Evolutionary conservation across 2,113 vertebrate genomes (phyloP), one percentile per base, ranked within the genome.

Genomic region (Raja brachyura): DNA sequence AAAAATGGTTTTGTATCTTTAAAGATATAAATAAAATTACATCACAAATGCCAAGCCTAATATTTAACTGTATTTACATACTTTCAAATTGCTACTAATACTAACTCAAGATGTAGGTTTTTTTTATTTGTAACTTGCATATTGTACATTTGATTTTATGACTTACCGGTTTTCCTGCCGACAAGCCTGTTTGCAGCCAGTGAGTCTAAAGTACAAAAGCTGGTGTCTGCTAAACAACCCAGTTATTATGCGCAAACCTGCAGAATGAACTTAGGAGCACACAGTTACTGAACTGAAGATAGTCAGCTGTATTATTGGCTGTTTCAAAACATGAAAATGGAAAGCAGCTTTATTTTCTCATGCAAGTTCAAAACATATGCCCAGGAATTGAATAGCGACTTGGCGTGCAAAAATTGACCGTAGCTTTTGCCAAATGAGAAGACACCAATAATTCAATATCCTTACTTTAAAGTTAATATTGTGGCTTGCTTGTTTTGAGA

Each of bases 141-240:
- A 39, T 70, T 70, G 20, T 39, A 59, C 33, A 61, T 88, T 66
- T 92, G 90, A 85, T 28, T 48, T 54, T 25, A 25, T 22, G 20
- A 92, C 90, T 48, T 48, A 70, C 68, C 66, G 22, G 8, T 73
- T 92, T 70, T 73, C 68, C 68, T 48, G 33, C 81, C 11, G 68
- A 73, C 33, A 5, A 48, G 16, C 68, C 39, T 25, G 33, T 73
- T 92, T 92, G 25, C 33, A 73, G 22, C 33, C 7, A 48, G 20
- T 92, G 90, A 54, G 66, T 73, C 39, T 92, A 68, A 92, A 92
- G 59, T 92, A 68, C 68, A 92, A 74, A 92, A 28, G 18, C 8
- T 70, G 86, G n/a, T 9, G 8, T 8, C 86, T 28, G 22, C 5
- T 54, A 48, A 73, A 92, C 90, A 54, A 11, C 33, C 20, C 33